phyloP scores from a whole-genome alignment of 2,888 invertebrate genomes.

The Amphipoea oculea region DNA sequence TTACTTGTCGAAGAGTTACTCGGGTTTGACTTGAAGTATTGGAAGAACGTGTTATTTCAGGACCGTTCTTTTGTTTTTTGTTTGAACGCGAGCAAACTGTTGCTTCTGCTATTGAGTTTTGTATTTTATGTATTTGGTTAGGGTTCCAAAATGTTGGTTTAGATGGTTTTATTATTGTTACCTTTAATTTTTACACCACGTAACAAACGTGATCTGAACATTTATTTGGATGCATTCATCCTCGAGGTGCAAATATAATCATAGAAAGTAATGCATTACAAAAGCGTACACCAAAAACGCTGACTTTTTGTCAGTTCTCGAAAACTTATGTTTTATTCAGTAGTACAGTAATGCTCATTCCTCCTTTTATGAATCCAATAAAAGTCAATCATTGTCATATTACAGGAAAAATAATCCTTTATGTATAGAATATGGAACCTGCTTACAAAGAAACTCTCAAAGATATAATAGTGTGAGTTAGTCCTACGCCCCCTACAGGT shows the following conservation, averaged over 20 bases:
- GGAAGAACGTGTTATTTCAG: constrained; percentile 62
- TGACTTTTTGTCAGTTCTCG: neutral
- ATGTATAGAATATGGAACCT: neutral
- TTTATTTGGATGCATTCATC: too few relatives aligned
- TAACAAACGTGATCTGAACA: neutral
- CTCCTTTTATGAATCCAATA: constrained; percentile 11
- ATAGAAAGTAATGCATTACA: neutral
- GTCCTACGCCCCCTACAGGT: too few relatives aligned
- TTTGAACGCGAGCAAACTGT: constrained; percentile 51
- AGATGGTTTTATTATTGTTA: neutral
- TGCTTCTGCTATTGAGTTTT: constrained; percentile 39
- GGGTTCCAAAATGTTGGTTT: neutral
- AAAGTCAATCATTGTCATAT: neutral
- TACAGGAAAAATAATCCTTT: constrained; percentile 1
- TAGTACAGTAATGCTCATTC: neutral
- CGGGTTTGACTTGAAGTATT: constrained; percentile 54
- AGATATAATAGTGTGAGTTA: neutral
- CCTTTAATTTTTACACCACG: neutral
- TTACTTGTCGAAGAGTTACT: constrained; percentile 61
- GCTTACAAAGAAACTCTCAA: neutral
- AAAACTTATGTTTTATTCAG: constrained; percentile 24
- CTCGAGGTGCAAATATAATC: neutral
- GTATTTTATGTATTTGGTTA: constrained; percentile 1
- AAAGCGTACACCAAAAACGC: neutral
- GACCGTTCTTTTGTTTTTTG: constrained; percentile 36